Base-by-base conservation (phyloP, 2,113 vertebrate species). In the Sander lucioperca region DNA sequence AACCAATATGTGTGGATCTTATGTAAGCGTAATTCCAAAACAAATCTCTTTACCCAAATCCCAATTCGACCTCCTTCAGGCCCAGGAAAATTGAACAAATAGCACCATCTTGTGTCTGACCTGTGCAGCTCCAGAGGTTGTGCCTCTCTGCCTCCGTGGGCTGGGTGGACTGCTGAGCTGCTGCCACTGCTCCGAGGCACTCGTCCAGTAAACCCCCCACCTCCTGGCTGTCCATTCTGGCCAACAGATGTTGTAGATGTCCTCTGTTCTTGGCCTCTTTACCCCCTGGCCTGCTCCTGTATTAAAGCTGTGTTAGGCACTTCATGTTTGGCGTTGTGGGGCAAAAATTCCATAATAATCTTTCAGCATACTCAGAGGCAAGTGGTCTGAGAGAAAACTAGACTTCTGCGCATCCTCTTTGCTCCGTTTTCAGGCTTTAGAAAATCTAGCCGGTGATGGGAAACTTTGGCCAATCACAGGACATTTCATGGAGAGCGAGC, bases 151-250 rank as follows among this genome's bases (percentile, higher is more conserved):
- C 92, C 77, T 93, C 77, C 4, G 91, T 82, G n/a, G 57, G 1
- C 6, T 64, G 53, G 56, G 54, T 77, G 66, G 94, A 86, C 14
- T 5, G 0, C 6, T 70, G 66, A 66, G 54, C 25, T 48, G 63
- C 89, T 86, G 95, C 86, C 39, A 57, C 89, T 5, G 90, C 91
- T 64, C 18, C 63, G 83, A 95, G 79, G 82, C 97, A 98, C 53
- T 96, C 96, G 27, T 93, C 93, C 89, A 98, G 95, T 36, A 96
- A 88, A 11, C 65, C 88, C 30, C 94, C 93, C 2, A 91, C 86
- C 5, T 93, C 92, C 76, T 92, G 94, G 86, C 94, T 95, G 92
- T 94, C 96, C 97, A 97, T 98, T 90, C 54, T 51, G 27, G 6
- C 16, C 19, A 36, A 71, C 27, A 43, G 33, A 33, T 43, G 19